These are phyloP conservation scores for Poecilia velifera DNA, from an alignment of 2,797 vertebrate genomes.

Conservation along the genomic window DNA sequence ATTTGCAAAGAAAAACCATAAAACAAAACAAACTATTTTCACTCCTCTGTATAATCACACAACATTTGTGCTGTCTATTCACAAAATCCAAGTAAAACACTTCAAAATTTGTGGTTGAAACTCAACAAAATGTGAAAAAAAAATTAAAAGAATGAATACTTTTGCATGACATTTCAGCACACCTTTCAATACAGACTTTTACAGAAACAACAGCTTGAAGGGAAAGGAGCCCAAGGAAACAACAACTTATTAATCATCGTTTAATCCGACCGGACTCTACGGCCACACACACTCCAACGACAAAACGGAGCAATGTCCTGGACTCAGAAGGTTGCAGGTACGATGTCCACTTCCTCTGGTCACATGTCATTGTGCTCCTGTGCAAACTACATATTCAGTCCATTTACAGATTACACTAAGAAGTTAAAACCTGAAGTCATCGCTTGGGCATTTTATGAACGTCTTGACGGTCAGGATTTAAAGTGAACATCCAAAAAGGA, in stretches of 20 bases:
- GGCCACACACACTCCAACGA: background rate
- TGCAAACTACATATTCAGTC: background rate
- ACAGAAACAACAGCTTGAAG: background rate
- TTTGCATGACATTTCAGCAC: background rate
- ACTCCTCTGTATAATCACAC: no score
- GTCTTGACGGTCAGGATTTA: background rate
- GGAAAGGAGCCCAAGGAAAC: background rate
- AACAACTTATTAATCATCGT: background rate
- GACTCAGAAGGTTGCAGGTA: background rate
- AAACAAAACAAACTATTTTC: background rate
- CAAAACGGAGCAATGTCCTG: background rate
- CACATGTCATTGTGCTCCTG: background rate
- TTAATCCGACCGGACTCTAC: background rate
- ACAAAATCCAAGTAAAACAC: background rate
- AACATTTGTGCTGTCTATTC: background rate
- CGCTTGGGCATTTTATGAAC: background rate
- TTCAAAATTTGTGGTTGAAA: background rate
- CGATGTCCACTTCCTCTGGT: background rate
- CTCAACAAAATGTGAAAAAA: background rate
- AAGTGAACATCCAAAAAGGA: background rate
- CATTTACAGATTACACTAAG: background rate
- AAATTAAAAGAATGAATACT: background rate
- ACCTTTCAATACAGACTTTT: background rate
- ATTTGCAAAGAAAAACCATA: background rate
- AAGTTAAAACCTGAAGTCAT: background rate